Percentiles rank a stretch among this genome's conserved stretches.
Conservation (phyloP, 2,888 invertebrate species). For the Leptopilina myrica region DNA sequence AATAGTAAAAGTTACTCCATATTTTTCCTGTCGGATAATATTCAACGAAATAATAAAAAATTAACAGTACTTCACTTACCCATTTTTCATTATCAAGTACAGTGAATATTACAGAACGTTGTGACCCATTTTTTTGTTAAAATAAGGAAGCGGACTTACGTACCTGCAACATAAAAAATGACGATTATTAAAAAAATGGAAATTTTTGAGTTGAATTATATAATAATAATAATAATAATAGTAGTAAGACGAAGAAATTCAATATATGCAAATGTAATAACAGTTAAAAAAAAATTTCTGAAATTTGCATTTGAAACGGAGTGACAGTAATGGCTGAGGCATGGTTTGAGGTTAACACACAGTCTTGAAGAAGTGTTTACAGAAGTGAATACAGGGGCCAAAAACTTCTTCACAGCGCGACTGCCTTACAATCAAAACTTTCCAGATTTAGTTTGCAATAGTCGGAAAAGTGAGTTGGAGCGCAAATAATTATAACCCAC, state of each 20-base stretch:
- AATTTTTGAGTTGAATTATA: constrained; percentile 14
- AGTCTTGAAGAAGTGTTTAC: constrained; percentile 45
- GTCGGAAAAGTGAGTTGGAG: constrained; percentile 59
- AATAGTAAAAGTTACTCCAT: no score
- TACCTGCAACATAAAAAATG: constrained; percentile 69
- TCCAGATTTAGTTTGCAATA: constrained; percentile 60
- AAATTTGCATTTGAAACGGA: constrained; percentile 41
- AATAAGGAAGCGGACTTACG: constrained; percentile 55
- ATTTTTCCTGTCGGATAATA: no score
- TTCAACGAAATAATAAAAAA: no score
- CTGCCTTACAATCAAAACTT: constrained; percentile 62
- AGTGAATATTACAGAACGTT: neutral
- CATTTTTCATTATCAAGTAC: no score
- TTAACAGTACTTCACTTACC: no score
- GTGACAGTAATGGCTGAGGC: constrained; percentile 33
- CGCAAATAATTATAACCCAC: constrained; percentile 68
- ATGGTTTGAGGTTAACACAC: constrained; percentile 25
- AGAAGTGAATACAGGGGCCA: constrained; percentile 40
- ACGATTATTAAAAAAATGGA: neutral
- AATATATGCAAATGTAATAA: constrained; percentile 32
- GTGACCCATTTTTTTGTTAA: neutral
- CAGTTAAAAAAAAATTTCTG: constrained; percentile 11
- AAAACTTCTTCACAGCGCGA: constrained; percentile 54
- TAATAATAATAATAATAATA: neutral
- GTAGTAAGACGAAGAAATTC: constrained; percentile 22